phyloP scores from a whole-genome alignment of 2,888 invertebrate species.

The Harpagoxenus sublaevis region DNA sequence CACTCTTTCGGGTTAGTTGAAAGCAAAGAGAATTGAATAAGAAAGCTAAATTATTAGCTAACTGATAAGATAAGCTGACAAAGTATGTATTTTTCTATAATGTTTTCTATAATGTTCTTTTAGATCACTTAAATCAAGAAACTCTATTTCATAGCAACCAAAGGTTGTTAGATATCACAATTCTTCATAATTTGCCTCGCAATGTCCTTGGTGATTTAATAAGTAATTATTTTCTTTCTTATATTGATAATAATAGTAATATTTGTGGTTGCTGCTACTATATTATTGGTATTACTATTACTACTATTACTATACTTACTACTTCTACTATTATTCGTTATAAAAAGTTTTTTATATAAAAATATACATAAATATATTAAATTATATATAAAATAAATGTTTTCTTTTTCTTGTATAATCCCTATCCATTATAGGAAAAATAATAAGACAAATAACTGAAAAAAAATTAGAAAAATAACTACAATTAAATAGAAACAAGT shows the following conservation, averaged over 20 bases:
- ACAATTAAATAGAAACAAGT: no score
- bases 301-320: background rate
- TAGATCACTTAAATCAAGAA: constrained; percentile 81
- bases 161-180: constrained; percentile 79
- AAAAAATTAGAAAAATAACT: no score
- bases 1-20: constrained; percentile 87
- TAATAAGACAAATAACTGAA: no score
- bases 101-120: background rate
- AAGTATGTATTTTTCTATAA: background rate
- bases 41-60: background rate
- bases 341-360: no score
- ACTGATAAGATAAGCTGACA: background rate
- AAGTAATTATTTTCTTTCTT: constrained; percentile 68
- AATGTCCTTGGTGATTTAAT: constrained; percentile 78
- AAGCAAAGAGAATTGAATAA: background rate
- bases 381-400: no score
- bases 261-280: background rate
- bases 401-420: no score
- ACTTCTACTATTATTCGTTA: no score
- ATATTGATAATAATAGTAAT: constrained; percentile 9
- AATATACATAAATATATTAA: no score
- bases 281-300: background rate
- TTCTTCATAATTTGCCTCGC: constrained; percentile 80
- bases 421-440: no score
- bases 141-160: constrained; percentile 80